Percentiles rank a stretch among this genome's conserved stretches.
These are phyloP conservation scores for Pseudochirops corinnae DNA, from an alignment of 2,797 vertebrate genomes.

Conservation along the genomic window DNA sequence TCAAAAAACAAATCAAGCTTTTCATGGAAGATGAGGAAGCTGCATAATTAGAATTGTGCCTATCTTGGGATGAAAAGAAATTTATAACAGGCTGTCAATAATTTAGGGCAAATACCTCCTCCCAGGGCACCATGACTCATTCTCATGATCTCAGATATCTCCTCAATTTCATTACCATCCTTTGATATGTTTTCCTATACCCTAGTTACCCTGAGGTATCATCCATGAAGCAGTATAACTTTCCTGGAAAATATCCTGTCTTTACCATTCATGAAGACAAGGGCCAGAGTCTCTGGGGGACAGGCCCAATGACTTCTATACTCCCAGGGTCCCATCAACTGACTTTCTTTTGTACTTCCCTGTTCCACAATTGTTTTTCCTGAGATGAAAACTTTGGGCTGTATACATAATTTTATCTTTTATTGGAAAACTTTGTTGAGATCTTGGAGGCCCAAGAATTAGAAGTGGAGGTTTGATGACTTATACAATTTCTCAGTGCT, in stretches of 20 bases:
- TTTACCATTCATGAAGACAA: too few species aligned
- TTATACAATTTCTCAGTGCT: background rate
- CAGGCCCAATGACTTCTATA: too few species aligned
- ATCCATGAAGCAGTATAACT: background rate
- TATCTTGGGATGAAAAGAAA: background rate
- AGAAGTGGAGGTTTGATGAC: background rate
- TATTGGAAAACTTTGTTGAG: background rate
- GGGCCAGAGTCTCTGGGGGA: too few species aligned
- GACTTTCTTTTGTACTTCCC: background rate
- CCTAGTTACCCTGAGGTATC: background rate
- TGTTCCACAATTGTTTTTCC: background rate
- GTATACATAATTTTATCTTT: background rate
- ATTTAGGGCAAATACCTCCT: background rate
- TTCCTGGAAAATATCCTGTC: too few species aligned
- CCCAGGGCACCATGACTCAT: background rate
- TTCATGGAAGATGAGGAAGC: background rate
- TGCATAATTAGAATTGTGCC: background rate
- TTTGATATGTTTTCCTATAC: background rate
- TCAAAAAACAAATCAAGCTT: background rate
- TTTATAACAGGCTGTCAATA: background rate
- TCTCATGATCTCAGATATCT: background rate
- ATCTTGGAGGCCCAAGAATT: background rate
- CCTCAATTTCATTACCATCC: background rate
- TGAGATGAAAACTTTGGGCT: background rate
- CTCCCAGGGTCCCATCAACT: too few species aligned